Evolutionary conservation across 2,113 vertebrate species (phyloP), one percentile per base, ranked within the genome.

Genomic region (Neogale vison): DNA sequence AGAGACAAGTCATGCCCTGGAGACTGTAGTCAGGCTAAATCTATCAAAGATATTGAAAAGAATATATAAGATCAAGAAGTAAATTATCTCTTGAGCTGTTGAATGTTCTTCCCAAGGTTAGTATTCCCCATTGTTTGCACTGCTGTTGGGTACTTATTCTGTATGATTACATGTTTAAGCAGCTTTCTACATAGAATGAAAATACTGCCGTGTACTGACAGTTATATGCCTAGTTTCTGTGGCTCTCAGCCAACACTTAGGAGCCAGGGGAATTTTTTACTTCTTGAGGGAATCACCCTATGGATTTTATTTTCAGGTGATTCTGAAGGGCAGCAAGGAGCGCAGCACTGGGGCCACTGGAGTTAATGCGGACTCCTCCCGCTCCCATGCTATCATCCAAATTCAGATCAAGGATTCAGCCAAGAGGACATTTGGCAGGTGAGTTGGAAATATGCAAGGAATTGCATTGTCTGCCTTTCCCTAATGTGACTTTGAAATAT

Each of bases 331-430:
- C 8, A 99, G 99, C 39, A 99, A 99, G 83, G 99, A 99, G 77
- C 99, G 99, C 65, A 99, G 99, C 95, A 99, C 99, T 0, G 99
- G 99, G 45, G 98, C 98, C 71, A 99, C 99, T n/a, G 99, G 99
- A 31, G 99, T 99, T 88, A 99, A 99, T 88, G 98, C 99, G 0
- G 99, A 99, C 96, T 99, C 99, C 26, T 99, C 99, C 91, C 99
- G 99, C 71, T 99, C 99, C 42, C 99, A 99, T 57, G 99, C 99
- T 52, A 96, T 99, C 97, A 99, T 99, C 97, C 99, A 99, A 98
- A 99, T 99, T 97, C 99, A 99, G 96, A 99, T 99, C 85, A 99
- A 99, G 98, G 98, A 98, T 65, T 39, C 98, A 36, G 97, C 98
- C 69, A 99, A 99, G 96, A 98, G 99, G 92, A 98, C 98, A 34